A percentile compares a stretch with the other conserved stretches of the same genome.
Conservation (phyloP, 1,140 invertebrate species). For the Eriosoma lanigerum region DNA sequence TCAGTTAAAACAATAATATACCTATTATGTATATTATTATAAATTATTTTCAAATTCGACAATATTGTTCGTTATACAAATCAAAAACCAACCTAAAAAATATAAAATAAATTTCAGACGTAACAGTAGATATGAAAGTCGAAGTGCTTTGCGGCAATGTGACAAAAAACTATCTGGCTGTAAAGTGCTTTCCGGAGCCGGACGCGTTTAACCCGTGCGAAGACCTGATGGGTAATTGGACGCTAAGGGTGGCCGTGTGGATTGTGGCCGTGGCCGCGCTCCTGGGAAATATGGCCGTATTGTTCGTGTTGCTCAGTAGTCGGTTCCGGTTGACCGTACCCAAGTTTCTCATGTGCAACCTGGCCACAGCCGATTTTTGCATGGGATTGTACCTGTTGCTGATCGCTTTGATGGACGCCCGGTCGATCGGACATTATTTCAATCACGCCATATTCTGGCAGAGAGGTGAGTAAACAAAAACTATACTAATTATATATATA, state of each 20-base stretch:
- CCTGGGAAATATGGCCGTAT: slow-evolving; percentile 67
- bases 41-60: no score
- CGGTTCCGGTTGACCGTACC: slow-evolving; percentile 61
- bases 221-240: slow-evolving; percentile 98
- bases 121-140: not conserved
- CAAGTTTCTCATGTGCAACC: slow-evolving; percentile 71
- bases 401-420: slow-evolving; percentile 66
- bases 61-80: no score
- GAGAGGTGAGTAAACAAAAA: slow-evolving; percentile 58
- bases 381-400: slow-evolving; percentile 70
- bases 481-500: not conserved
- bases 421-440: slow-evolving; percentile 68
- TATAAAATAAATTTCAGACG: not conserved
- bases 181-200: slow-evolving; percentile 75
- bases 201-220: slow-evolving; percentile 93
- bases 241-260: slow-evolving; percentile 93
- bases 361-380: slow-evolving; percentile 68
- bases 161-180: slow-evolving; percentile 59
- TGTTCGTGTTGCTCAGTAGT: slow-evolving; percentile 61
- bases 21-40: no score
- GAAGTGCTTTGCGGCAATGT: slow-evolving; percentile 64
- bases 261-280: slow-evolving; percentile 93
- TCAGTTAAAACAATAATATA: no score
- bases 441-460: slow-evolving; percentile 72
- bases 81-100: no score